These are phyloP conservation scores for Crossocerus cetratus DNA, from an alignment of 2,888 invertebrate species.

Conservation along the genomic window DNA sequence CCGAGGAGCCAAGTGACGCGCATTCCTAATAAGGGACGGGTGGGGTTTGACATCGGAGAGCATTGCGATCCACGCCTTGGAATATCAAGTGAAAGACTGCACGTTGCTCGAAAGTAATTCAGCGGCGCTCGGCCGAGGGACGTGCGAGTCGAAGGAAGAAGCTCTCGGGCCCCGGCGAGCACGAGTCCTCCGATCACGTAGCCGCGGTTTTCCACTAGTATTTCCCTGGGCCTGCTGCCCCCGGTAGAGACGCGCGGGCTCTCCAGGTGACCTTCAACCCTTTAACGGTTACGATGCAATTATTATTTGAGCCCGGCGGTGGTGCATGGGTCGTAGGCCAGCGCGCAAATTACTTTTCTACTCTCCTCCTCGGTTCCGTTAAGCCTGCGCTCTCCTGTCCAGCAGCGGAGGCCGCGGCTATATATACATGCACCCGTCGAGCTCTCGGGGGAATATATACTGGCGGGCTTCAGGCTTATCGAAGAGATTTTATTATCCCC, in stretches of 20 bases:
- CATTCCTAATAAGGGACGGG: no score
- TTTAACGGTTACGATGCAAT: conserved; percentile 63
- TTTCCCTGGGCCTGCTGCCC: conserved; percentile 26
- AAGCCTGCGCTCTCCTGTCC: conserved; percentile 24
- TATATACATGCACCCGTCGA: conserved; percentile 15
- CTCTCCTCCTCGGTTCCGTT: conserved; percentile 50
- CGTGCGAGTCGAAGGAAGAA: no score
- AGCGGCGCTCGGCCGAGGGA: no score
- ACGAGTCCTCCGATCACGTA: conserved; percentile 4
- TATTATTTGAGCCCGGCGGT: conserved; percentile 55
- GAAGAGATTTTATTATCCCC: conserved; percentile 54
- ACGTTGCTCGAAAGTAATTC: no score
- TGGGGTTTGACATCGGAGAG: no score
- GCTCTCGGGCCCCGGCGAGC: no score
- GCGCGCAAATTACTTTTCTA: conserved; percentile 56
- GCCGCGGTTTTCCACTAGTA: conserved; percentile 43
- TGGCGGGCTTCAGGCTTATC: conserved; percentile 12
- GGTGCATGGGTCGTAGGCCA: conserved; percentile 52
- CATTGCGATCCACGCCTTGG: no score
- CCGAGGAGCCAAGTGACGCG: no score
- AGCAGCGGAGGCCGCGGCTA: not conserved
- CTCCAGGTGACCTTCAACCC: conserved; percentile 50
- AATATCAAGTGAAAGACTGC: no score
- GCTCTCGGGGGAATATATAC: no score
- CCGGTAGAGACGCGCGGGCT: conserved; percentile 6